Conservation (phyloP, 2,797 vertebrate species). For the Chaunax sp. region DNA sequence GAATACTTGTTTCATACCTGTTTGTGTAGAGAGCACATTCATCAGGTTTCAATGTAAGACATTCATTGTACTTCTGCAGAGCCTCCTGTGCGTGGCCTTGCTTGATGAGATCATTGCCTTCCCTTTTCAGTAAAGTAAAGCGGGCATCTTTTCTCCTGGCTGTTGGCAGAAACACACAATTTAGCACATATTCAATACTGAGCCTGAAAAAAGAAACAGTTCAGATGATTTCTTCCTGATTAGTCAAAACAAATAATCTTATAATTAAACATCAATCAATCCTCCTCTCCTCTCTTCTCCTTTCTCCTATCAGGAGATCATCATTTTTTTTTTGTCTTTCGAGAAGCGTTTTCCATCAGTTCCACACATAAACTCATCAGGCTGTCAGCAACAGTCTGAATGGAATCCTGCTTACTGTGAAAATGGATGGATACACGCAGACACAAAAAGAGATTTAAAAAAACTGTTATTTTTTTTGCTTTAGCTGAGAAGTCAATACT, state of each 20-base stretch:
- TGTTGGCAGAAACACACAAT: conserved; percentile 56
- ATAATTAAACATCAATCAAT: no score
- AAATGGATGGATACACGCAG: neutral
- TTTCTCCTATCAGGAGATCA: no score
- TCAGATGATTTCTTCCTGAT: neutral
- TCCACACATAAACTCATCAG: conserved; percentile 20
- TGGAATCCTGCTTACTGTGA: conserved; percentile 51
- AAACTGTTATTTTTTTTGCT: neutral
- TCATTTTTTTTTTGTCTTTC: conserved; percentile 2
- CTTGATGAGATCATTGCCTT: conserved; percentile 92
- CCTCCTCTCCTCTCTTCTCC: no score
- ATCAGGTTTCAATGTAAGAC: conserved; percentile 86
- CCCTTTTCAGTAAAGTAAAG: conserved; percentile 87
- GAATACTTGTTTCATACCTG: conserved; percentile 79
- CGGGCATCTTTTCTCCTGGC: conserved; percentile 83
- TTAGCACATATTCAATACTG: neutral
- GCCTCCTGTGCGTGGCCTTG: conserved; percentile 86
- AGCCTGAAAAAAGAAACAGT: neutral
- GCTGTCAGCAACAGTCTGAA: conserved; percentile 31
- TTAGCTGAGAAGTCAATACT: neutral
- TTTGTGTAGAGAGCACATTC: conserved; percentile 94
- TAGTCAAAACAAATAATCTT: neutral
- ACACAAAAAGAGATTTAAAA: neutral
- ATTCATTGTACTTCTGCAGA: conserved; percentile 89
- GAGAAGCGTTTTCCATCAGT: conserved; percentile 19